phyloP scores from a whole-genome alignment of 2,797 vertebrate genomes.

The Intellagama lesueurii region DNA sequence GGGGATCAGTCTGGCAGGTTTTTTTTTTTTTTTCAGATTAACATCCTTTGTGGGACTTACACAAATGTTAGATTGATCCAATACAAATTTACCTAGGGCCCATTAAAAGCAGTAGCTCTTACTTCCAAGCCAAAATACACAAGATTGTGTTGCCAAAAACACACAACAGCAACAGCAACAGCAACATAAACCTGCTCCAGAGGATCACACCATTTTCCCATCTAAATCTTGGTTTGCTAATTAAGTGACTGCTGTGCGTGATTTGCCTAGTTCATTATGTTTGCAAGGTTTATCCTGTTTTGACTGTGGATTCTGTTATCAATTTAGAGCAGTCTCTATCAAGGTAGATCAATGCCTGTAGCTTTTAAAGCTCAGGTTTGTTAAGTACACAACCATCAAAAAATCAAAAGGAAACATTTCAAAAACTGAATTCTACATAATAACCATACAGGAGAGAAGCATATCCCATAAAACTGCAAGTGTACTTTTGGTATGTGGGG shows the following conservation, averaged over 20 bases:
- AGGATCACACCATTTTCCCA: neutral
- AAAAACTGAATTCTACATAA: slow-evolving; percentile 56
- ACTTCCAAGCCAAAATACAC: neutral
- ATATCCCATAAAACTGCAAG: slow-evolving; percentile 14
- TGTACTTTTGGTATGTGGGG: slow-evolving; percentile 12
- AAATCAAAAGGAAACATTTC: slow-evolving; percentile 41
- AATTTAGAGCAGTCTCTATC: neutral
- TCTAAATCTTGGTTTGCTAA: neutral
- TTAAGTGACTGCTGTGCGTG: neutral
- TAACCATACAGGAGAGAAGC: slow-evolving; percentile 30
- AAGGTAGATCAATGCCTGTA: neutral
- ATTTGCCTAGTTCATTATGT: neutral
- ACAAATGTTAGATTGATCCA: neutral
- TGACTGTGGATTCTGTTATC: neutral
- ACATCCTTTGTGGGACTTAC: neutral
- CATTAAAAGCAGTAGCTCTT: neutral
- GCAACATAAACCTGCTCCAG: neutral
- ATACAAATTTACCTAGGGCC: neutral
- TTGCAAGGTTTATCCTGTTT: neutral
- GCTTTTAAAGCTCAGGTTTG: slow-evolving; percentile 5
- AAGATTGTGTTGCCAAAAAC: neutral
- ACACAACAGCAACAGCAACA: neutral
- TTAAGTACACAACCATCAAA: neutral
- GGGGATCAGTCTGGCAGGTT: neutral
- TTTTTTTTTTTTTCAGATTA: neutral